Evolutionary conservation across 2,797 vertebrate genomes (phyloP).

Genomic region (Sebastes baramenuke): DNA sequence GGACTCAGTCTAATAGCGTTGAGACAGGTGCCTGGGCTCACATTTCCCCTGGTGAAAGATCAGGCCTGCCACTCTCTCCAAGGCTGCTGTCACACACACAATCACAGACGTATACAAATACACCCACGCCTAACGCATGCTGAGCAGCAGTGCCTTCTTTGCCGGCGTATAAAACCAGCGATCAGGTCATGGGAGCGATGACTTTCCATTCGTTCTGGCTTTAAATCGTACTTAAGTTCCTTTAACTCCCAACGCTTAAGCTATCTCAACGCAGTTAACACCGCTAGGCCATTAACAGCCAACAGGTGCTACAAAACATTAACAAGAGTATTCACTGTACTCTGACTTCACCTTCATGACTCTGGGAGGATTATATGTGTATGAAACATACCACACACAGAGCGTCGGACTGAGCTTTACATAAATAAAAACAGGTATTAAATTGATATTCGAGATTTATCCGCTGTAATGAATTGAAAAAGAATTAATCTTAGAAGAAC

Average conservation of each 20-base stretch:
- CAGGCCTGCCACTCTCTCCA: constrained; percentile 82
- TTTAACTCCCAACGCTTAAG: constrained; percentile 50
- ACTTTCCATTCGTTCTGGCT: constrained; percentile 58
- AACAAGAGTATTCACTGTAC: constrained; percentile 51
- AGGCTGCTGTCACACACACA: constrained; percentile 66
- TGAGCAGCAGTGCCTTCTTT: constrained; percentile 24
- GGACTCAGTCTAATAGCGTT: constrained; percentile 78
- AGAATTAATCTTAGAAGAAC: not conserved
- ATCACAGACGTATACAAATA: constrained; percentile 38
- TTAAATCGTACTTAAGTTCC: constrained; percentile 52
- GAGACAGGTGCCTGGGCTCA: constrained; percentile 90
- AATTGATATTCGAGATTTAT: not conserved
- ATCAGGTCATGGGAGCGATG: constrained; percentile 23
- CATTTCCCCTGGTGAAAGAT: constrained; percentile 89
- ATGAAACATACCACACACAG: not conserved
- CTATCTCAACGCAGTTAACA: constrained; percentile 59
- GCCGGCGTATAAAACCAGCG: constrained; percentile 19
- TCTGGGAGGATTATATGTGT: constrained; percentile 32
- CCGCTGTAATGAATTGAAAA: not conserved
- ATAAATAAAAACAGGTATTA: not conserved
- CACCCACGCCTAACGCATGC: constrained; percentile 17
- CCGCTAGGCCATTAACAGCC: constrained; percentile 63
- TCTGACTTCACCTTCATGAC: constrained; percentile 50
- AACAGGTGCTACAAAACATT: constrained; percentile 74
- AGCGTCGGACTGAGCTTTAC: not conserved